phyloP scores from a whole-genome alignment of 2,888 invertebrate species.

The Anorthoa munda region DNA sequence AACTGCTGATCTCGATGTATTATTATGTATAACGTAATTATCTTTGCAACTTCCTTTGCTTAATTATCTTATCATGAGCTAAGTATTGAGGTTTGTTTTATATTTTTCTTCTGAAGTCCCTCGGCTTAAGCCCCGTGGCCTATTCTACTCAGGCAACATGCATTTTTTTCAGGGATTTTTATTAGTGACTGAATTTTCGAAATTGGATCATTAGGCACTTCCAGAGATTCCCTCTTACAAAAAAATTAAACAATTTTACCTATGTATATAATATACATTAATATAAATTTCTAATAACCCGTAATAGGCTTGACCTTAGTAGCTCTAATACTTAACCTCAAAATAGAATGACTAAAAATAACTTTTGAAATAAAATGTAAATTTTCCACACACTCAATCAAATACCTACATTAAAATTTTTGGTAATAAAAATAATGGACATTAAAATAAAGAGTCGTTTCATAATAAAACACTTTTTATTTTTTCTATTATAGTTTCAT shows the following conservation, averaged over 20 bases:
- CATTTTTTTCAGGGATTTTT: not conserved
- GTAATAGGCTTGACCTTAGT: not conserved
- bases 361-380: not conserved
- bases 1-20: not conserved
- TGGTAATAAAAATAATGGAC: conserved; percentile 28
- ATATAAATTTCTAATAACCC: not conserved
- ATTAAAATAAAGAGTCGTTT: conserved; percentile 31
- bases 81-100: not conserved
- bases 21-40: not conserved
- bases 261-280: too few relatives aligned
- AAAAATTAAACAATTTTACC: not conserved
- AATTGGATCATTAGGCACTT: not conserved
- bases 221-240: not conserved
- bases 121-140: too few relatives aligned
- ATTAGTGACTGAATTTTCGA: not conserved
- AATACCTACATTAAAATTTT: conserved; percentile 13
- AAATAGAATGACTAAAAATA: conserved; percentile 19
- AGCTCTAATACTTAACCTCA: not conserved
- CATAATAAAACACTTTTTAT: conserved; percentile 49
- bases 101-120: not conserved
- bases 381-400: conserved; percentile 9
- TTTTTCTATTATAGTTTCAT: conserved; percentile 37
- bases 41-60: not conserved
- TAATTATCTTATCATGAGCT: not conserved
- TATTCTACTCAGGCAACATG: not conserved